A percentile compares a stretch with the other conserved stretches of the same genome.
Evolutionary conservation across 2,888 invertebrate species (phyloP).

Genomic region (Drosophila neonasuta): DNA sequence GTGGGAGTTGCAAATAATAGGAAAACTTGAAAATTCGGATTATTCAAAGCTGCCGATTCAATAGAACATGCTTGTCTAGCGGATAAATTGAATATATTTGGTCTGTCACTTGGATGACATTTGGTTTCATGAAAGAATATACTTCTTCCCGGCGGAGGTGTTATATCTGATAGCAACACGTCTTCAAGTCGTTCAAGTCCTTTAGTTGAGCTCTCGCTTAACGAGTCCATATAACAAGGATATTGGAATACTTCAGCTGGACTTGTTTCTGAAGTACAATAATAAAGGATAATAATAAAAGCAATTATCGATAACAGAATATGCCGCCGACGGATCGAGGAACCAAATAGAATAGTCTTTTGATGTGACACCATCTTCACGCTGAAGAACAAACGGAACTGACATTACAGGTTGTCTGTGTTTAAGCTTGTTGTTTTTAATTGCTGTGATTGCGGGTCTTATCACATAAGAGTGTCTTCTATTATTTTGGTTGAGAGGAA

Average conservation of each 20-base stretch:
- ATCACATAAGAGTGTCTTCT: background rate
- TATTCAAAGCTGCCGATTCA: slow-evolving; percentile 81
- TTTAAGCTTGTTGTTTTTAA: background rate
- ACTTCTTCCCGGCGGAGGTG: background rate
- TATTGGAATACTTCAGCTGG: background rate
- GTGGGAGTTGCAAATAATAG: slow-evolving; percentile 79
- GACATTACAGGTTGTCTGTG: background rate
- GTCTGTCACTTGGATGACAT: background rate
- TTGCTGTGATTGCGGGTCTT: background rate
- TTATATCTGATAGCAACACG: background rate
- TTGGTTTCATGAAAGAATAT: slow-evolving; percentile 13
- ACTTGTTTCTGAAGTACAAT: background rate
- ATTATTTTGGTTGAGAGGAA: no score
- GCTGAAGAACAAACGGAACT: background rate
- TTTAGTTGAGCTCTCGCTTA: background rate
- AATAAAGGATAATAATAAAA: background rate
- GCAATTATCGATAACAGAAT: background rate
- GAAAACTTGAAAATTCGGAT: slow-evolving; percentile 79
- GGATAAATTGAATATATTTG: slow-evolving; percentile 63
- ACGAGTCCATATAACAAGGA: slow-evolving; percentile 6
- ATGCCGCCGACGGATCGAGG: background rate
- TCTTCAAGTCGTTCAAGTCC: background rate
- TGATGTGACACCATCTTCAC: background rate
- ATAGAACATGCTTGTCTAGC: slow-evolving; percentile 81
- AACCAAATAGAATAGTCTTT: background rate